Percentiles rank a stretch among this genome's conserved stretches.
Conservation (phyloP, 2,888 invertebrate species). For the Morpho deidamia region DNA sequence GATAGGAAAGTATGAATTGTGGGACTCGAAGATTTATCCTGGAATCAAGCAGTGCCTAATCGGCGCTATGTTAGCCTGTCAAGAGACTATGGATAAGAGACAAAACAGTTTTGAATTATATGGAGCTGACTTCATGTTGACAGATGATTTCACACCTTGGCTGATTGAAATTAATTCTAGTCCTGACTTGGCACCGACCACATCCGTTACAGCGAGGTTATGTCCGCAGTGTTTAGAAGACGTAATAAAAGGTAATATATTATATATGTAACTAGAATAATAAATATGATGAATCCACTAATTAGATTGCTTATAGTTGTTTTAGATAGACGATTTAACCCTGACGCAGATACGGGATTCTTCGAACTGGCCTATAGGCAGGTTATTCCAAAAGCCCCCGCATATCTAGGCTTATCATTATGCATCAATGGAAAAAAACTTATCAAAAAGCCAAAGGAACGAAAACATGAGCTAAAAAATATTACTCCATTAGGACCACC, state of each 20-base stretch:
- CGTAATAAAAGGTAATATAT: slow-evolving; percentile 87
- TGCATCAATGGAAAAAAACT: slow-evolving; percentile 83
- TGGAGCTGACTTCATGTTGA: slow-evolving; percentile 97
- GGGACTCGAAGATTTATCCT: slow-evolving; percentile 93
- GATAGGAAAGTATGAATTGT: slow-evolving; percentile 86
- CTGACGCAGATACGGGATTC: slow-evolving; percentile 87
- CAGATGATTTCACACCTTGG: slow-evolving; percentile 93
- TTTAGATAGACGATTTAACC: slow-evolving; percentile 84
- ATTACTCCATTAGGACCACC: slow-evolving; percentile 44
- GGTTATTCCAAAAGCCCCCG: slow-evolving; percentile 86
- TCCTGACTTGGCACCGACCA: slow-evolving; percentile 94
- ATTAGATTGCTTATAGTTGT: slow-evolving; percentile 77
- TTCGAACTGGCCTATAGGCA: slow-evolving; percentile 90
- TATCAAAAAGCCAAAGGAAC: slow-evolving; percentile 64
- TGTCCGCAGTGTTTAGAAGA: slow-evolving; percentile 94
- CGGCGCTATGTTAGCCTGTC: slow-evolving; percentile 91
- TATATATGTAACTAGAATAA: not conserved
- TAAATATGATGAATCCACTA: not conserved
- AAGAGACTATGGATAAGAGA: slow-evolving; percentile 89
- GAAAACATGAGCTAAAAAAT: slow-evolving; percentile 56
- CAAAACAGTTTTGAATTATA: slow-evolving; percentile 94
- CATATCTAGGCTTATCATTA: slow-evolving; percentile 86
- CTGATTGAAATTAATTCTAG: slow-evolving; percentile 96
- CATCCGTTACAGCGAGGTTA: slow-evolving; percentile 91
- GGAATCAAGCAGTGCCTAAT: slow-evolving; percentile 87